Percentiles rank a stretch among this genome's conserved stretches.
Evolutionary conservation across 1,140 invertebrate genomes (phyloP).

Genomic region (Brachionus rubens): DNA sequence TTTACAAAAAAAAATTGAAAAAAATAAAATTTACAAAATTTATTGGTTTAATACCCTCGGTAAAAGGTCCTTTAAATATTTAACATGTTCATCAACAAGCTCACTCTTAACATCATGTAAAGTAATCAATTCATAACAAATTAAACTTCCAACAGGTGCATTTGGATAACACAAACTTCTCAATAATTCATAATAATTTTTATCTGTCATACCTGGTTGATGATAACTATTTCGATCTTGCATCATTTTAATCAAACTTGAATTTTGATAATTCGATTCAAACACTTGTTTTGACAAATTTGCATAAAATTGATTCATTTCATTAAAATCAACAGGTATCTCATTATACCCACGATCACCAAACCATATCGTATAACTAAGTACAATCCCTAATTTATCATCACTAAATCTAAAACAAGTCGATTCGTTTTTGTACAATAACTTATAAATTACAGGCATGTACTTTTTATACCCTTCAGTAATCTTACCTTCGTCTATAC

Average conservation of each 20-base stretch:
- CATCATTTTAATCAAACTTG: not conserved
- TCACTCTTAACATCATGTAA: not conserved
- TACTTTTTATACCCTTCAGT: constrained; percentile 20
- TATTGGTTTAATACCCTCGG: too few species aligned
- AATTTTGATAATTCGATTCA: constrained; percentile 1
- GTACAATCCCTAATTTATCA: not conserved
- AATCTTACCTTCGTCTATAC: constrained; percentile 11
- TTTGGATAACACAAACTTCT: constrained; percentile 23
- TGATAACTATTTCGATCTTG: not conserved
- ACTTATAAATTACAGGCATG: not conserved
- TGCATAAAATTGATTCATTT: constrained; percentile 12
- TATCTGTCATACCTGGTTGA: constrained; percentile 37
- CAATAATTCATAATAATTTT: constrained; percentile 21
- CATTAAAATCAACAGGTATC: constrained; percentile 13
- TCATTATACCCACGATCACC: not conserved
- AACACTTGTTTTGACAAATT: not conserved
- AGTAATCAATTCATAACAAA: constrained; percentile 24
- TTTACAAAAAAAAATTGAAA: too few species aligned
- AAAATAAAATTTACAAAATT: too few species aligned
- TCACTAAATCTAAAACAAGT: constrained; percentile 8
- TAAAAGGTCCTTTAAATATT: too few species aligned
- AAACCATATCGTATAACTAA: constrained; percentile 39
- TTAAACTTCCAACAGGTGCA: not conserved
- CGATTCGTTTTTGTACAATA: not conserved
- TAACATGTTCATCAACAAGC: too few species aligned